Evolutionary conservation across 2,888 invertebrate species (phyloP), one percentile per base, ranked within the genome.

Genomic region (Meloe dianella): DNA sequence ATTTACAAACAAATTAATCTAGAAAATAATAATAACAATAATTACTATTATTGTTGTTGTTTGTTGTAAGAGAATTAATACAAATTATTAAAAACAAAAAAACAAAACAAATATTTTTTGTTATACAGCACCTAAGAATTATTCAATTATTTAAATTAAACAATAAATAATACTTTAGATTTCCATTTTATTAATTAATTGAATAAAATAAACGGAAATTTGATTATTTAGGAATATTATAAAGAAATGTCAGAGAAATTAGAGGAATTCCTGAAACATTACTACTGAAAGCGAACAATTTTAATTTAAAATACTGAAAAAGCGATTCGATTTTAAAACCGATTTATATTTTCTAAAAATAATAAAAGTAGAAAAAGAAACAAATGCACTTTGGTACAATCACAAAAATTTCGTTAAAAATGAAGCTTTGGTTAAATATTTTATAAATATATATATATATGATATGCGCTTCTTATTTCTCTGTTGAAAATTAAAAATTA

Each of bases 1-100:
- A 74, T 74, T 74, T 73, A 73, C 73, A 74, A 47, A 70, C 57
- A 67, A 67, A 67, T 47, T 64, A 60, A 56, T 63, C 41, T 57
- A 60, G 57, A 61, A 61, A 57, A 63, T n/a, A 41, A 35, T 30
- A 30, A 30, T 8, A 14, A 10, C 6, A 38, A 38, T 38, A 14
- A 14, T 38, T 38, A 38, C 10, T 38, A 38, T 6, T 6, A 51
- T 20, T 22, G 22, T 22, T 10, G 7, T 32, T 7, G 7, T 10
- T n/a, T n/a, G n/a, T n/a, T n/a, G n/a, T n/a, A n/a, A n/a, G n/a
- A n/a, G 7, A 32, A 32, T 32, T 32, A 22, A 51, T 20, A 22
- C 9, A 51, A 41, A n/a, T 41, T 51, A 20, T 12, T n/a, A n/a
- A n/a, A n/a, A n/a, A n/a, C n/a, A 4, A 10, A 51, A 22, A 17